Evolutionary conservation across 2,888 invertebrate genomes (phyloP).

Genomic region (Empis livida): DNA sequence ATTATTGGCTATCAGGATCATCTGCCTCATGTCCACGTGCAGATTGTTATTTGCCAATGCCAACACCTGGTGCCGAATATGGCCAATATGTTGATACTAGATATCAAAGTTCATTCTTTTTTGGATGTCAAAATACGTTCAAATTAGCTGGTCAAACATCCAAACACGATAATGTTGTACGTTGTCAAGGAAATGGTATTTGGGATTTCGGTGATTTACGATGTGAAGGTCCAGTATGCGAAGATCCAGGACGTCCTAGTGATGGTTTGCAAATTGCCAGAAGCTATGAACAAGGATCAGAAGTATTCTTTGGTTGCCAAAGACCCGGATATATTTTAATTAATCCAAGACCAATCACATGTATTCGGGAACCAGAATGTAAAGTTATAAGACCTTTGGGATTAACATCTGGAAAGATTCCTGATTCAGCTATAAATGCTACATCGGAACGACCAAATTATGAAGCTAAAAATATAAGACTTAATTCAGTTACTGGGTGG

Average conservation of each 20-base stretch:
- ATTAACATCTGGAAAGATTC: constrained; percentile 80
- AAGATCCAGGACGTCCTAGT: constrained; percentile 87
- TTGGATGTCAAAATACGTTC: constrained; percentile 92
- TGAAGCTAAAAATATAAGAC: constrained; percentile 74
- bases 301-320: constrained; percentile 80
- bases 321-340: constrained; percentile 87
- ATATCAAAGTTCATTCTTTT: constrained; percentile 88
- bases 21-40: constrained; percentile 76
- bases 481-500: constrained; percentile 92
- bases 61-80: constrained; percentile 88
- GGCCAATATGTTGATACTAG: constrained; percentile 77
- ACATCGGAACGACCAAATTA: constrained; percentile 88
- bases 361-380: constrained; percentile 86
- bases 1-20: constrained; percentile 81
- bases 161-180: constrained; percentile 81
- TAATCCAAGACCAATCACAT: constrained; percentile 79
- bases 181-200: constrained; percentile 81
- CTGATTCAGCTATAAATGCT: constrained; percentile 89
- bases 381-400: constrained; percentile 85
- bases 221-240: constrained; percentile 94
- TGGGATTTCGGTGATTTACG: constrained; percentile 94
- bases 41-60: constrained; percentile 83
- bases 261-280: constrained; percentile 78
- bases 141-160: constrained; percentile 86
- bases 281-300: constrained; percentile 79